Conservation (phyloP, 2,888 invertebrate genomes). For the Plebejus melissa region DNA sequence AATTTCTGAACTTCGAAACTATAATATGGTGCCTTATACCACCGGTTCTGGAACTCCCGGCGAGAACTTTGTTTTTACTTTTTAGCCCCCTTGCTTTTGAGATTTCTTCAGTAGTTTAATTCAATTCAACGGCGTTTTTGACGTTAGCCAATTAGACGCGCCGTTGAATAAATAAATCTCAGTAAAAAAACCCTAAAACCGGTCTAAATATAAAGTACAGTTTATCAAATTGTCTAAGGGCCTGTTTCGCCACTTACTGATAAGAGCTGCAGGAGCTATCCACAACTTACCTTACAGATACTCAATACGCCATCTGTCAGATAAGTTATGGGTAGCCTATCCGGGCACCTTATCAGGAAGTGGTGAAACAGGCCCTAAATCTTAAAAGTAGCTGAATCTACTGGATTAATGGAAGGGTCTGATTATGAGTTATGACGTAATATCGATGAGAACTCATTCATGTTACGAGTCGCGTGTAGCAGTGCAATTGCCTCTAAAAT, state of each 20-base stretch:
- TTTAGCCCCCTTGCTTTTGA: not conserved
- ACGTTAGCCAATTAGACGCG: not conserved
- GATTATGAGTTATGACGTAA: not conserved
- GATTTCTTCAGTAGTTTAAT: not conserved
- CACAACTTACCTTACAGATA: no score
- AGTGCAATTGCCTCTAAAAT: slow-evolving; percentile 3
- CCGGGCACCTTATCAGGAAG: no score
- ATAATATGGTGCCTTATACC: no score
- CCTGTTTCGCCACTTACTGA: no score
- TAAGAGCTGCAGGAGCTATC: no score
- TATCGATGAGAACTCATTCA: not conserved
- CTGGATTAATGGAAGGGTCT: not conserved
- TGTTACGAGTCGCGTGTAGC: not conserved
- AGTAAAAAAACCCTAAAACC: not conserved
- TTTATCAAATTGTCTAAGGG: no score
- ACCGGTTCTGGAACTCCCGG: no score
- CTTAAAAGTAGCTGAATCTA: not conserved
- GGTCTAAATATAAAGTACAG: no score
- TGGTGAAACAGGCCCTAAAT: no score
- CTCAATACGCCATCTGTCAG: no score
- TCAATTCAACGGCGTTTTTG: not conserved
- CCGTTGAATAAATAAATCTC: not conserved
- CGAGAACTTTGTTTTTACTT: not conserved
- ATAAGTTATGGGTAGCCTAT: no score
- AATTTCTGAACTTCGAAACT: no score